These are phyloP conservation scores for Megathymus violae DNA, from an alignment of 1,140 invertebrate genomes.

Conservation along the genomic window DNA sequence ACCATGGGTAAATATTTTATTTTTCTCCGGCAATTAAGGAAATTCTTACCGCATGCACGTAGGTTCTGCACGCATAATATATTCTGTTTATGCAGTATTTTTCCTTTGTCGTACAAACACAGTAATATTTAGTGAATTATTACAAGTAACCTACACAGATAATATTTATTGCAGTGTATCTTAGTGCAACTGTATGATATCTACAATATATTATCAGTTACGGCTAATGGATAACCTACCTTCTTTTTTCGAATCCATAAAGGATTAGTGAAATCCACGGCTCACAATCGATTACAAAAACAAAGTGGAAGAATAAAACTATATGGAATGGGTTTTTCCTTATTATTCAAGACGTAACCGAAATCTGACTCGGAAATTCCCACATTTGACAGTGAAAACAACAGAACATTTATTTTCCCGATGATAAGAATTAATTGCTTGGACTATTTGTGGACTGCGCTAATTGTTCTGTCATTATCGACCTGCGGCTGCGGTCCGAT, in stretches of 20 bases:
- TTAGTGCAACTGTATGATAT: too few relatives aligned
- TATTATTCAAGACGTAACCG: too few relatives aligned
- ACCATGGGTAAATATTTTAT: too few relatives aligned
- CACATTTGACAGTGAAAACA: background rate
- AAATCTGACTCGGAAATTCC: background rate
- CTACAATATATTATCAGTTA: too few relatives aligned
- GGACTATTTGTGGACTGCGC: background rate
- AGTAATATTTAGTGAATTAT: background rate
- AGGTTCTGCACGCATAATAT: background rate
- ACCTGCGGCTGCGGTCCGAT: background rate
- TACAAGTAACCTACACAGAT: background rate
- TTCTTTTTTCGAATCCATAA: too few relatives aligned
- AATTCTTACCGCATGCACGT: background rate
- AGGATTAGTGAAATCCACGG: background rate
- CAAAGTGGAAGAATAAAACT: background rate
- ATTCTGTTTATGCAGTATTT: background rate
- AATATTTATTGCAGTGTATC: too few relatives aligned
- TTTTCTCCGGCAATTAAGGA: background rate
- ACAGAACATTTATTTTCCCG: conserved; percentile 4
- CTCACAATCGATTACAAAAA: background rate
- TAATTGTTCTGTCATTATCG: conserved; percentile 10
- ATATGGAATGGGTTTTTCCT: too few relatives aligned
- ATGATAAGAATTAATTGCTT: conserved; percentile 6
- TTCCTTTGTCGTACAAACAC: background rate
- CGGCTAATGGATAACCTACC: too few relatives aligned